Base-by-base conservation (phyloP, 2,888 invertebrate species). In the Rhagophthalmus giganteus region DNA sequence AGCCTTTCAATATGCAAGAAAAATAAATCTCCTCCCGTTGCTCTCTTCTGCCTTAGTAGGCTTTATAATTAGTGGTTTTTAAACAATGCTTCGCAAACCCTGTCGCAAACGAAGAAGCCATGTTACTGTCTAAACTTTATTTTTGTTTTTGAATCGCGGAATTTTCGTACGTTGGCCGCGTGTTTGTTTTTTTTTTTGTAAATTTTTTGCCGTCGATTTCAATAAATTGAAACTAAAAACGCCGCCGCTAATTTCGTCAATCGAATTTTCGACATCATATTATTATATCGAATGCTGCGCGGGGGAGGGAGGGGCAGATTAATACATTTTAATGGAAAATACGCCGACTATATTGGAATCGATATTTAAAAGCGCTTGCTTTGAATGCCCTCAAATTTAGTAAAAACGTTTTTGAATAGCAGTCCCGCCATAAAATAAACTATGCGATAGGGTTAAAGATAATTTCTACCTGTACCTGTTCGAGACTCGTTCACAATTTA, bases 21-120 rank as follows among this genome's bases (percentile, higher is more conserved):
- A 74, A 74, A 74, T 74, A 74, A 74, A 74, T 74, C 73, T 74
- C 69, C 61, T 57, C 59, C 61, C 55, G 58, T 61, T 60, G 20
- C 61, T n/a, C n/a, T n/a, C n/a, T n/a, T n/a, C n/a, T n/a, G 61
- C 63, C 65, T 62, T 64, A 67, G 67, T 69, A 64, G 67, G 67
- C 67, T 69, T 73, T 73, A 72, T 72, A 74, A 74, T 74, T 74
- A 74, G 74, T 72, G 73, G 68, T 72, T 73, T 73, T 74, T 73
- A 72, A 73, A 73, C 73, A 73, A 74, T 73, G 72, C 71, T 68
- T 64, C 64, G 65, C 64, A 39, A 31, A 37, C 32, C 51, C 37
- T 34, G 42, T 44, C 37, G 55, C 28, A 45, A 54, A 41, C 45
- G 47, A 33, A 52, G 51, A 55, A 54, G 55, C 57, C 57, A 57